phyloP scores from a whole-genome alignment of 30 jellyfish, hydroid and myxozoan genomes.

The Catostylus mosaicus region DNA sequence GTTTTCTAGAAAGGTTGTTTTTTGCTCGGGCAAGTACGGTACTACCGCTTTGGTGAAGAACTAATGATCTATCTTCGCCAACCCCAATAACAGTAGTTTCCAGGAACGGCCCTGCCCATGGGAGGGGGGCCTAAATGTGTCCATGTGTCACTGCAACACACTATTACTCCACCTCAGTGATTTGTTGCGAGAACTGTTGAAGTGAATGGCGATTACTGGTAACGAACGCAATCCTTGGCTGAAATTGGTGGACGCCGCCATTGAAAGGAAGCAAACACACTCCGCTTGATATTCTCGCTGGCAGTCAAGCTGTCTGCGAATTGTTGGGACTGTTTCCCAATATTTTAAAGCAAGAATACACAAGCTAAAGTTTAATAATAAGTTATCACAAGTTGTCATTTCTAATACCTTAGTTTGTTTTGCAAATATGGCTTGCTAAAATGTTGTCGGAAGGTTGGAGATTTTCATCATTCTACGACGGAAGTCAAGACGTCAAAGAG shows the following conservation, averaged over 20 bases:
- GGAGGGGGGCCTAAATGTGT: too few species aligned
- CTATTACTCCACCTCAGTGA: too few species aligned
- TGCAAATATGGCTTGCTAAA: slow-evolving; percentile 40
- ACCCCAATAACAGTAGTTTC: too few species aligned
- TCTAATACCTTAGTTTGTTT: slow-evolving; percentile 1
- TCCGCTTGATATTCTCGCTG: slow-evolving; percentile 16
- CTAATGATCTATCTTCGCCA: too few species aligned
- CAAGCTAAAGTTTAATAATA: neutral
- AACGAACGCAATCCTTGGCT: neutral
- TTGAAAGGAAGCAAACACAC: neutral
- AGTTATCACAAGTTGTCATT: neutral
- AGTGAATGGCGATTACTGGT: neutral
- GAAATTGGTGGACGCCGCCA: slow-evolving; percentile 18
- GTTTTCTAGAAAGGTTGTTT: too few species aligned
- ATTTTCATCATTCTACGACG: slow-evolving; percentile 8
- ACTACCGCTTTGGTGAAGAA: too few species aligned
- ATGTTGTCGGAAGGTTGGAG: slow-evolving; percentile 21
- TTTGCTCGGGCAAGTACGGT: too few species aligned
- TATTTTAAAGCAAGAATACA: neutral
- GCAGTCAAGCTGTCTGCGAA: slow-evolving; percentile 22
- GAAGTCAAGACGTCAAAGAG: slow-evolving; percentile 6
- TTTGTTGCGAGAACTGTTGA: too few species aligned
- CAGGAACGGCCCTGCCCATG: too few species aligned
- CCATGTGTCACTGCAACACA: too few species aligned
- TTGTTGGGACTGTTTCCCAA: slow-evolving; percentile 19